These are phyloP conservation scores for Drosophila mulleri DNA, from an alignment of 2,888 invertebrate genomes.

Conservation along the genomic window DNA sequence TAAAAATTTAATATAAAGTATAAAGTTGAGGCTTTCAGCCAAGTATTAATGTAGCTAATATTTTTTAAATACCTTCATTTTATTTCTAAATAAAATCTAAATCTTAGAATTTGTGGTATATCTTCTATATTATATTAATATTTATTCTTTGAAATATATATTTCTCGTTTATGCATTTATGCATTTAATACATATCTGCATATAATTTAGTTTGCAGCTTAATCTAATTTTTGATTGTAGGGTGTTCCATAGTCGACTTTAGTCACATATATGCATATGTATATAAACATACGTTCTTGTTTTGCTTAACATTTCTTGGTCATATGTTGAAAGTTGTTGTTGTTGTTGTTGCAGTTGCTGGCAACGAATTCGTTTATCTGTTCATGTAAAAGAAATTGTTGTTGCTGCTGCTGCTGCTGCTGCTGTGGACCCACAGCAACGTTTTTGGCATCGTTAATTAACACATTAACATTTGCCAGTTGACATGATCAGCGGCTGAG, in stretches of 20 bases:
- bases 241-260: slow-evolving; percentile 24
- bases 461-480: slow-evolving; percentile 83
- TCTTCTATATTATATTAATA: background rate
- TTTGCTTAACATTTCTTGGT: slow-evolving; percentile 34
- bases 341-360: slow-evolving; percentile 31
- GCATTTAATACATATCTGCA: no score
- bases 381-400: slow-evolving; percentile 23
- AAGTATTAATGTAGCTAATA: background rate
- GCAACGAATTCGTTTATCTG: slow-evolving; percentile 40
- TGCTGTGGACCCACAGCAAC: slow-evolving; percentile 78
- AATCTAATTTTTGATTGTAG: background rate
- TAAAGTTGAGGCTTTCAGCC: no score
- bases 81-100: no score
- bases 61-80: background rate
- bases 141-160: background rate
- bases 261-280: background rate
- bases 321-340: slow-evolving; percentile 41
- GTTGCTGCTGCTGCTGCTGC: slow-evolving; percentile 30
- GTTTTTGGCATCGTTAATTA: slow-evolving; percentile 82
- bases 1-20: background rate
- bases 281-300: slow-evolving; percentile 4
- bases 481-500: slow-evolving; percentile 5
- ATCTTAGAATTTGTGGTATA: background rate
- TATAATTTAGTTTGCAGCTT: no score
- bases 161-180: no score